These are phyloP conservation scores for Neodontobutis hainanensis DNA, from an alignment of 2,113 vertebrate species.

Conservation along the genomic window DNA sequence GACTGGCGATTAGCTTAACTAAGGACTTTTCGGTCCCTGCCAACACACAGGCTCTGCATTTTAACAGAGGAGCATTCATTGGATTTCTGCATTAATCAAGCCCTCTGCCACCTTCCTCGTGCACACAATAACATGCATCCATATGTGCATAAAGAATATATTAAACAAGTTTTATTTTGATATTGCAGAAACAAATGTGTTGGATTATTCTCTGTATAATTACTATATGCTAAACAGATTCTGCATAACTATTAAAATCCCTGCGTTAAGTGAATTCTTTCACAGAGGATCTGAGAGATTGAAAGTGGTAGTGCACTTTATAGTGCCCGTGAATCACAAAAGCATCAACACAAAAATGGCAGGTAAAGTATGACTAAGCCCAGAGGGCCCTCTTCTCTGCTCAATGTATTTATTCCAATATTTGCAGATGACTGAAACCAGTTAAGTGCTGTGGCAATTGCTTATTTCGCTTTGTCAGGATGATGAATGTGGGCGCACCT, in stretches of 20 bases:
- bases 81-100: constrained; percentile 66
- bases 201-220: neutral
- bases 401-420: constrained; percentile 72
- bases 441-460: constrained; percentile 77
- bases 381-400: constrained; percentile 51
- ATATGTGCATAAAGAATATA: constrained; percentile 18
- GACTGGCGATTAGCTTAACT: constrained; percentile 73
- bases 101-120: constrained; percentile 33
- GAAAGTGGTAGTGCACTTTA: constrained; percentile 10
- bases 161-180: constrained; percentile 4
- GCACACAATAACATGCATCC: constrained; percentile 31
- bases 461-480: constrained; percentile 76
- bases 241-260: neutral
- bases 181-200: neutral
- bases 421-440: constrained; percentile 74
- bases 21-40: constrained; percentile 67
- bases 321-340: constrained; percentile 34
- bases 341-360: constrained; percentile 70
- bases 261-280: neutral
- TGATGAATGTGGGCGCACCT: constrained; percentile 74
- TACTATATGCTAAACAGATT: neutral
- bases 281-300: neutral
- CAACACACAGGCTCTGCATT: constrained; percentile 69
- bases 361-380: constrained; percentile 72
- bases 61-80: constrained; percentile 63